Conservation (phyloP, 1,140 invertebrate species). For the Neodiprion pinetum region DNA sequence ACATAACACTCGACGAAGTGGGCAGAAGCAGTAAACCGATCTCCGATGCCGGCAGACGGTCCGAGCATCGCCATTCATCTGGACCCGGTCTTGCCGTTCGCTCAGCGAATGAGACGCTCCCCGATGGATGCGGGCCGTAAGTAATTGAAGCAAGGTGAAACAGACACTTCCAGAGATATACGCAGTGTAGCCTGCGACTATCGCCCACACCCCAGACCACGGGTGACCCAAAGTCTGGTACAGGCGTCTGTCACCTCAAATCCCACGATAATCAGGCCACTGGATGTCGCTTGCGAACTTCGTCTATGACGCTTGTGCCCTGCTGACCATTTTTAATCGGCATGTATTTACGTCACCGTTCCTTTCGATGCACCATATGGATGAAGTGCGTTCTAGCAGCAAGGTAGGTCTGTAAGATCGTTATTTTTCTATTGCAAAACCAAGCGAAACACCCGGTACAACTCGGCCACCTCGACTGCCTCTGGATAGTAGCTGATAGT, state of each 20-base stretch:
- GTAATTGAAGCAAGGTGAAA: constrained; percentile 37
- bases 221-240: no score
- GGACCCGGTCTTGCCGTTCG: constrained; percentile 5
- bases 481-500: constrained; percentile 42
- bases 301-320: no score
- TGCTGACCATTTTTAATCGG: no score
- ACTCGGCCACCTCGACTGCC: constrained; percentile 43
- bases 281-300: no score
- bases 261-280: no score
- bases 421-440: not conserved
- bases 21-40: not conserved
- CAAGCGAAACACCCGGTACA: constrained; percentile 44
- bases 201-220: not conserved
- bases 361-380: no score
- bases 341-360: no score
- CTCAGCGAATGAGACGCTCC: constrained; percentile 27
- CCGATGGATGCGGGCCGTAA: constrained; percentile 47
- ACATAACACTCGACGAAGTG: not conserved
- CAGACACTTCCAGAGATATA: constrained; percentile 4
- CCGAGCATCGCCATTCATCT: constrained; percentile 11
- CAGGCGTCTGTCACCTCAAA: no score
- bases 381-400: no score
- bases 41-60: not conserved
- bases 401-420: no score
- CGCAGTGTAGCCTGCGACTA: not conserved